Percentiles rank a stretch among this genome's conserved stretches.
Evolutionary conservation across 2,113 vertebrate species (phyloP).

Genomic region (Stictonetta naevosa): DNA sequence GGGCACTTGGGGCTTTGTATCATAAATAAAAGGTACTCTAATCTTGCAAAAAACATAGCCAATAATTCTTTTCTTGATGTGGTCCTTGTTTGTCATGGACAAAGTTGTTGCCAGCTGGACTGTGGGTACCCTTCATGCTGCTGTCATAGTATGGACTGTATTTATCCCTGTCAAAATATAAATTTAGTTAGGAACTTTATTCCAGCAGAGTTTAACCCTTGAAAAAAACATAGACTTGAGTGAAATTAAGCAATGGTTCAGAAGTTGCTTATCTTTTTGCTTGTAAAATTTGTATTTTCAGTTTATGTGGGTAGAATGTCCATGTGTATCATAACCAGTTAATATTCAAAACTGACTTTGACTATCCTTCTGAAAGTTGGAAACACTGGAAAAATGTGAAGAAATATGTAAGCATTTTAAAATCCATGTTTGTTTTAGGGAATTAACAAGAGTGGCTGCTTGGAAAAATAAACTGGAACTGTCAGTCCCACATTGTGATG

Average conservation of each 20-base stretch:
- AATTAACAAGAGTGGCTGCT: neutral
- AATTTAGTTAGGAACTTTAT: neutral
- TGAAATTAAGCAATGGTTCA: neutral
- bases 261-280: neutral
- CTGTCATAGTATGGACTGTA: neutral
- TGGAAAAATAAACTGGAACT: neutral
- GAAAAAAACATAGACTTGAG: neutral
- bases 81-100: neutral
- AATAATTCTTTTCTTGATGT: neutral
- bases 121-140: neutral
- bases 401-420: neutral
- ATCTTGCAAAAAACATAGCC: neutral
- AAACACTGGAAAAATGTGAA: neutral
- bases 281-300: neutral
- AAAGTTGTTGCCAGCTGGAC: neutral
- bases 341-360: neutral
- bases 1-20: neutral
- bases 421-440: neutral
- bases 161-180: slow-evolving; percentile 18
- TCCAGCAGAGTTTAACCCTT: neutral
- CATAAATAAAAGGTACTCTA: neutral
- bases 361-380: neutral
- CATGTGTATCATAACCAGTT: neutral
- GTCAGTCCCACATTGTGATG: neutral
- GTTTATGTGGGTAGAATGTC: neutral